Evolutionary conservation across 2,113 vertebrate species (phyloP).

Genomic region (Enhydra lutris): DNA sequence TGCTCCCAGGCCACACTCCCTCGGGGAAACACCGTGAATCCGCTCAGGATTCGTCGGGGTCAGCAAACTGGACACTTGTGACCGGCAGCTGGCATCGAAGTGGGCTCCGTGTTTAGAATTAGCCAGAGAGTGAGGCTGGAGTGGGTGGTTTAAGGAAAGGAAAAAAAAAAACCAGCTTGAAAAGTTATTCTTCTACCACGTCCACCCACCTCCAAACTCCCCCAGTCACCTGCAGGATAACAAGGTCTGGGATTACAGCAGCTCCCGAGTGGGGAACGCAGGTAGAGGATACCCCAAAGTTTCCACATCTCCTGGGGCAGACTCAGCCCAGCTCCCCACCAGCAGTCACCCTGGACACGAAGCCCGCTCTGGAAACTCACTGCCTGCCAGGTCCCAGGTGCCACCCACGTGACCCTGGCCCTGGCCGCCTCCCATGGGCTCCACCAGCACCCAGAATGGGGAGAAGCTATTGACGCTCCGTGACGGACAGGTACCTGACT

Average conservation of each 20-base stretch:
- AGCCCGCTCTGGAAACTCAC: background rate
- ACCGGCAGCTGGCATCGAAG: background rate
- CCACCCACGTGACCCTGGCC: rapidly evolving
- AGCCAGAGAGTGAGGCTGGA: background rate
- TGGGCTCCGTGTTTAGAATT: background rate
- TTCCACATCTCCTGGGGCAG: rapidly evolving
- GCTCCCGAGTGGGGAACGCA: background rate
- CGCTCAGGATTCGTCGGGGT: rapidly evolving
- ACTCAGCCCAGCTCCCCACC: background rate
- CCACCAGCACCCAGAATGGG: background rate
- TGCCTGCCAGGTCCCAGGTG: background rate
- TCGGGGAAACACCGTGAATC: background rate
- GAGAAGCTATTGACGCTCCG: rapidly evolving
- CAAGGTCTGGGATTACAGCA: background rate
- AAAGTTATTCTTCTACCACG: background rate
- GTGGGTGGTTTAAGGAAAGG: background rate
- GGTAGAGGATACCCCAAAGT: background rate
- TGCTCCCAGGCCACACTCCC: background rate
- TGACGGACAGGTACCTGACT: background rate
- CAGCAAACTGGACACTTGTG: background rate
- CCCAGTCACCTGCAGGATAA: background rate
- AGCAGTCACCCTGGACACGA: background rate
- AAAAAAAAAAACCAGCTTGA: background rate
- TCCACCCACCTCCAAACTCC: slow-evolving; percentile 5
- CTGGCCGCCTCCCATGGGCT: rapidly evolving